These are phyloP conservation scores for Hydrozoanthus gracilis DNA, from an alignment of 92 coral and sea anemone species.

Conservation along the genomic window DNA sequence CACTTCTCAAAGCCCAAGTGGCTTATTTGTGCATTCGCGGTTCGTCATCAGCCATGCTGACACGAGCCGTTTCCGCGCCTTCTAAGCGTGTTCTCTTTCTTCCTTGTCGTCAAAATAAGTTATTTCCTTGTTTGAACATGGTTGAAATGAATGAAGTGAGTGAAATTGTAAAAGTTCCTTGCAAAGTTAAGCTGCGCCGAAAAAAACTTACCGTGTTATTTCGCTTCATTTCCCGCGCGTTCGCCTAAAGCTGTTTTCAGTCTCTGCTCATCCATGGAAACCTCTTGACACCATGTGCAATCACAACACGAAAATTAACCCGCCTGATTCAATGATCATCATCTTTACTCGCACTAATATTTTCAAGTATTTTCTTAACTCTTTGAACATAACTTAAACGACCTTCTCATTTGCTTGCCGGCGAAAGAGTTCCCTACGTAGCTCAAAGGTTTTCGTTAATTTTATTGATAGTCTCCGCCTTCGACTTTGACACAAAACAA, in stretches of 20 bases:
- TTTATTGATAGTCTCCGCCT: constrained; percentile 83
- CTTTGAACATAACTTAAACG: constrained; percentile 9
- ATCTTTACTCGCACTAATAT: constrained; percentile 11
- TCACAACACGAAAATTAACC: constrained; percentile 30
- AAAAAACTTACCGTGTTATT: neutral
- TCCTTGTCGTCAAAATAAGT: neutral
- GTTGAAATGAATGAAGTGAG: neutral
- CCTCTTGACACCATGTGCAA: constrained; percentile 39
- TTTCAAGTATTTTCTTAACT: neutral
- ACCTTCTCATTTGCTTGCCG: constrained; percentile 33
- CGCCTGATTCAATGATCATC: neutral
- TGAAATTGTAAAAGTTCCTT: neutral
- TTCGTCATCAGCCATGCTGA: constrained; percentile 37
- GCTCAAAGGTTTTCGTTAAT: constrained; percentile 20
- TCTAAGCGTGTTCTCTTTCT: neutral
- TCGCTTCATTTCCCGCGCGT: constrained; percentile 48
- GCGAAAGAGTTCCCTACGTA: constrained; percentile 35
- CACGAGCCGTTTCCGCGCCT: constrained; percentile 42
- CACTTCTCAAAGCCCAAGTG: constrained; percentile 29
- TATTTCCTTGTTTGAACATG: neutral
- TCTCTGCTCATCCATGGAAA: constrained; percentile 43
- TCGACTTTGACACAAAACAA: constrained; percentile 81
- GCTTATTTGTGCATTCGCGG: constrained; percentile 27
- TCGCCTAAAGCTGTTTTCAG: constrained; percentile 13
- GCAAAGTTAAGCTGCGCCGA: neutral